These are phyloP conservation scores for Rhagonycha lutea DNA, from an alignment of 2,888 invertebrate genomes.

Conservation along the genomic window DNA sequence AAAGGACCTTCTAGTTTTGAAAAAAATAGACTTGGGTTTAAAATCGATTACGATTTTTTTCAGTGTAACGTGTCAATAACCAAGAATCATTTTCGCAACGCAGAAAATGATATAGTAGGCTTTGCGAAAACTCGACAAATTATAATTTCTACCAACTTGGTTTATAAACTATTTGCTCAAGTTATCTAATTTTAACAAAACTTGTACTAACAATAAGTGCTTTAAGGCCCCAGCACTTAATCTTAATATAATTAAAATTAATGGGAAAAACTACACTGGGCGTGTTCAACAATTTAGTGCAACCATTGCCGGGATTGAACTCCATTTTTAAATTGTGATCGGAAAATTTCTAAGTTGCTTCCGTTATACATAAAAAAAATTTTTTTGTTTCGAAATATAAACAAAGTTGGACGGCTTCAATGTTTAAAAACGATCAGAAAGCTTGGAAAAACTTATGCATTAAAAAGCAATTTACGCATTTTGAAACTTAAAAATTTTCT, in stretches of 20 bases:
- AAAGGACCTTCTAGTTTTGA: too few relatives aligned
- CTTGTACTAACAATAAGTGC: neutral
- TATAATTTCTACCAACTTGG: neutral
- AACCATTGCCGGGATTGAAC: neutral
- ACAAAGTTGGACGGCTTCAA: neutral
- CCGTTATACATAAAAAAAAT: neutral
- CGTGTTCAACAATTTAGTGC: neutral
- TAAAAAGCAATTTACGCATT: neutral
- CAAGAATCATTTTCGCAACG: neutral
- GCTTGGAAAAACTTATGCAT: neutral
- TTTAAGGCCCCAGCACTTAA: neutral
- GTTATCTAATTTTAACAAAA: neutral
- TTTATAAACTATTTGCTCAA: neutral
- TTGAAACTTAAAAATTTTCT: neutral
- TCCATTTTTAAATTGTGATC: neutral
- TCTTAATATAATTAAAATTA: neutral
- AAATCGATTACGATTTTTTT: neutral
- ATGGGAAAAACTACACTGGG: neutral
- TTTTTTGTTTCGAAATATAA: neutral
- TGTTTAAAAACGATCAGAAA: neutral
- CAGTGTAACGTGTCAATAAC: neutral
- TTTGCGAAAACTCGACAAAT: neutral
- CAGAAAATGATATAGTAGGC: neutral
- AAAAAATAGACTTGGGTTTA: too few relatives aligned
- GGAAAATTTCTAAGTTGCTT: neutral